Evolutionary conservation across 2,888 invertebrate species (phyloP), one percentile per base, ranked within the genome.

Genomic region (Melolontha melolontha): DNA sequence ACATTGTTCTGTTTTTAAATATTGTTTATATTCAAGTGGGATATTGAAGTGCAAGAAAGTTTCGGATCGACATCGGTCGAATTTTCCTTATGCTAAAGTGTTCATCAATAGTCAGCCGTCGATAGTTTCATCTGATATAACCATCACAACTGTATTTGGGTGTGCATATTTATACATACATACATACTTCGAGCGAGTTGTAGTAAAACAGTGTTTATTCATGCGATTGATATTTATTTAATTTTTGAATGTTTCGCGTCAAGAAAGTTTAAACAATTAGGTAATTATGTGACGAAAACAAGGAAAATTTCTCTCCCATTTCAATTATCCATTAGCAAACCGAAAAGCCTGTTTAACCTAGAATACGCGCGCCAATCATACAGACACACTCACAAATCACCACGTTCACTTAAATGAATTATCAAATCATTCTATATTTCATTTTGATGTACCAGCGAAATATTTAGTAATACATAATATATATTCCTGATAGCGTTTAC

Each of bases 1-100:
- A 80, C 81, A 80, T 82, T 82, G 82, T 83, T 83, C 81, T 82
- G 83, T 82, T 83, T 83, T 81, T 80, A 80, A 82, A 82, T 82
- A 82, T 83, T 82, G 81, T 83, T 82, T 82, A 82, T 42, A 82
- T 42, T 41, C 34, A 73, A 78, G 74, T 74, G 77, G 78, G 75
- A 79, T 77, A 74, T 74, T 73, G 74, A 76, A 76, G 75, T 75
- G 75, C 74, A 76, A 76, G 68, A 75, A 75, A 66, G 41, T 66
- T n/a, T 52, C 29, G 49, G 22, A 63, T 69, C 51, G 17, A 49
- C 10, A 22, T 1, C 22, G 22, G 72, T 74, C 71, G 71, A 77
- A 57, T 74, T 76, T 78, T 77, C 74, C 75, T 75, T 78, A 77
- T 77, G 79, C 80, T 79, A 80, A 79, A 80, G 80, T 80, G 80